Conservation (phyloP, 1,140 invertebrate genomes). For the Oncopodura yosiiana region DNA sequence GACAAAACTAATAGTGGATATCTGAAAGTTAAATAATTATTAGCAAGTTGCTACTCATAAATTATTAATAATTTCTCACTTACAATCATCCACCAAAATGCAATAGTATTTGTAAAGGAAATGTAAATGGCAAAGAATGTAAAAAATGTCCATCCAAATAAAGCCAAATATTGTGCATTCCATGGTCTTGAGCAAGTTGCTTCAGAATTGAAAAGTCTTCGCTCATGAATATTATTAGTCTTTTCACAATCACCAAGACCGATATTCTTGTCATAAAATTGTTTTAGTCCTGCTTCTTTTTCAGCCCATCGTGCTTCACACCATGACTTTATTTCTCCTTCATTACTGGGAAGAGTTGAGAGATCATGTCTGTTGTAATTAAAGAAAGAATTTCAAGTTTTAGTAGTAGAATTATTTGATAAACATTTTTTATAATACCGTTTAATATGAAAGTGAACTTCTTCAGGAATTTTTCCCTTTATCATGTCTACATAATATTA, state of each 20-base stretch:
- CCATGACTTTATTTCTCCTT: slow-evolving; percentile 53
- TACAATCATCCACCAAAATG: slow-evolving; percentile 45
- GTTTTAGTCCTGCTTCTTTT: slow-evolving; percentile 54
- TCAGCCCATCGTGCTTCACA: slow-evolving; percentile 58
- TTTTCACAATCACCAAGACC: too few species aligned
- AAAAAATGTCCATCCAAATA: slow-evolving; percentile 48
- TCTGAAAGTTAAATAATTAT: too few species aligned
- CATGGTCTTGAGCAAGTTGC: slow-evolving; percentile 25
- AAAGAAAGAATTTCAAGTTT: slow-evolving; percentile 12
- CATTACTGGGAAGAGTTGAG: slow-evolving; percentile 48
- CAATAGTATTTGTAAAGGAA: slow-evolving; percentile 42
- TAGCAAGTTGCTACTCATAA: too few species aligned
- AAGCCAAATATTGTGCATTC: slow-evolving; percentile 44
- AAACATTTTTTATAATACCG: too few species aligned
- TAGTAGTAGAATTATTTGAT: neutral
- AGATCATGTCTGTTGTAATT: slow-evolving; percentile 46
- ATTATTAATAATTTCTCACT: too few species aligned
- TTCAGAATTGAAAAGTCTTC: slow-evolving; percentile 31
- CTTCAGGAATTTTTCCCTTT: slow-evolving; percentile 55
- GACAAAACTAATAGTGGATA: slow-evolving; percentile 44
- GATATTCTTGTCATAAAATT: too few species aligned
- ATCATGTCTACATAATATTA: slow-evolving; percentile 45
- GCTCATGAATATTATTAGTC: slow-evolving; percentile 19
- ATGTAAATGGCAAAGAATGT: slow-evolving; percentile 41
- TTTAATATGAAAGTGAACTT: slow-evolving; percentile 64